phyloP scores from a whole-genome alignment of 2,797 vertebrate species.

The Fistularia tabacaria region DNA sequence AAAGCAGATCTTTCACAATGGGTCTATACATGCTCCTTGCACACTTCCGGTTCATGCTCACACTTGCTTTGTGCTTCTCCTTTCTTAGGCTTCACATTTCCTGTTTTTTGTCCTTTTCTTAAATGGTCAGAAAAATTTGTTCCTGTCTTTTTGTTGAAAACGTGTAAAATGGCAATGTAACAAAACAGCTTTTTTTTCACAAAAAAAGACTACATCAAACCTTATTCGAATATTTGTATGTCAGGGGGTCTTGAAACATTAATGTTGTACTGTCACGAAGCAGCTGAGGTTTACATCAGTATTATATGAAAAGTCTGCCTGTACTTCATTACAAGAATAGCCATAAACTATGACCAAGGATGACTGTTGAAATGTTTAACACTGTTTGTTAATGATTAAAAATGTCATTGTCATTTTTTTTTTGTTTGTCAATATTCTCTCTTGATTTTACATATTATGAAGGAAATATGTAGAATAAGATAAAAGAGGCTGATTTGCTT shows the following conservation, averaged over 20 bases:
- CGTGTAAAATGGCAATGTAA: constrained; percentile 22
- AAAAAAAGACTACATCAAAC: constrained; percentile 17
- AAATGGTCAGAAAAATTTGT: constrained; percentile 33
- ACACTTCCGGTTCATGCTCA: constrained; percentile 61
- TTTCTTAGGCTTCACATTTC: constrained; percentile 63
- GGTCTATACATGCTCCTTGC: constrained; percentile 49
- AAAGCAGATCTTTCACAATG: constrained; percentile 66
- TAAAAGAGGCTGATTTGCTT: no score
- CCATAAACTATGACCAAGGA: no score
- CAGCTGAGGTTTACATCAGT: no score
- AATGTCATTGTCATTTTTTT: no score
- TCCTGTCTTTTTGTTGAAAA: constrained; percentile 30
- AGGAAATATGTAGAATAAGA: no score
- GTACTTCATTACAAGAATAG: no score
- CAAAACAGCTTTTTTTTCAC: constrained; percentile 19
- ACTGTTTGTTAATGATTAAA: no score
- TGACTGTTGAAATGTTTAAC: no score
- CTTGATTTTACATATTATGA: no score
- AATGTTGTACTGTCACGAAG: no score
- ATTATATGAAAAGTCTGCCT: no score
- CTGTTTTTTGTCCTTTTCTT: constrained; percentile 62
- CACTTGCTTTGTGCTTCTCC: constrained; percentile 57
- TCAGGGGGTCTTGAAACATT: neutral
- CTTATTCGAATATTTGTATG: neutral
- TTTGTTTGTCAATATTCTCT: no score